Base-by-base conservation (phyloP, 2,113 vertebrate genomes). In the Corythornis cristatus region DNA sequence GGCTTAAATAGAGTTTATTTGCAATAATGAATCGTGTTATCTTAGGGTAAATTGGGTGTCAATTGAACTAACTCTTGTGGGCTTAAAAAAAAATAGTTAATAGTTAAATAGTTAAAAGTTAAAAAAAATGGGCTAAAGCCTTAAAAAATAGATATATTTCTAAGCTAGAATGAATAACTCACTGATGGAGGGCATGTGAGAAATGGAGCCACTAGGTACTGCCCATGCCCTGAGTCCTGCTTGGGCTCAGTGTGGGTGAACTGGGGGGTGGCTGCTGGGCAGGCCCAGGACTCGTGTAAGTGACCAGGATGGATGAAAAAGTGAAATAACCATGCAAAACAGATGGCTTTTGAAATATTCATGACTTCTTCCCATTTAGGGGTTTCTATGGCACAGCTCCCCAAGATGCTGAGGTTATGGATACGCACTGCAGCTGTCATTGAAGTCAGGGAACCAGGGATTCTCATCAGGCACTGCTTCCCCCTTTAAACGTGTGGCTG, bases 161-260 rank as follows among this genome's bases (percentile, higher is more conserved):
- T 37, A 37, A 37, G 10, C 37, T 37, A 37, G 37, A 37, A 37
- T 37, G 37, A 37, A 37, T 78, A 73, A n/a, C 37, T 91, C 72
- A 37, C 14, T 75, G 88, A 61, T 13, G 80, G 64, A 66, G 72
- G 54, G 51, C 23, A 7, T 29, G 17, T 76, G 33, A 61, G 67
- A 79, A 80, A 16, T 0, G 9, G 25, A 87, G 33, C 14, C 43
- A 3, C n/a, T 48, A 8, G 66, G 57, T 48, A 31, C 48, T 60
- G 53, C 5, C 12, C 3, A 1, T 56, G 78, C 66, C 62, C 40
- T 0, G 1, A 12, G 37, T n/a, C 37, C 54, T 12, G 35, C 2
- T 1, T 65, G 81, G 57, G 14, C 25, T 64, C 57, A 61, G 8
- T 22, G 11, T 68, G 10, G 66, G 62, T 15, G 1, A 65, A 61